Conservation (phyloP, 2,797 vertebrate species). For the Choloepus didactylus region DNA sequence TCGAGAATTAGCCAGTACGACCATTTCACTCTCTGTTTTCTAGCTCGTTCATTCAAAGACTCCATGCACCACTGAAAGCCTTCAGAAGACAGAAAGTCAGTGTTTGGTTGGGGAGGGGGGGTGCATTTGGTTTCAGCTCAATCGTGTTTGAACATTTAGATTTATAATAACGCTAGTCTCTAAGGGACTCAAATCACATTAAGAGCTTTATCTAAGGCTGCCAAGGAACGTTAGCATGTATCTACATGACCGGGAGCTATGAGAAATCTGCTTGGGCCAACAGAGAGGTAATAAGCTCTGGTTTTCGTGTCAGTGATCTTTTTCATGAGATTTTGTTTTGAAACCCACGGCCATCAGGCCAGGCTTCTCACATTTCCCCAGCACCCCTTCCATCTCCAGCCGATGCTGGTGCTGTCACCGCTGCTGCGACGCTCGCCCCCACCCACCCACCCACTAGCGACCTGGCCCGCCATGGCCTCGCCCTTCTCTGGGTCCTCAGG, state of each 20-base stretch:
- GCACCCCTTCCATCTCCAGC: neutral
- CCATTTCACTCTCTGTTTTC: constrained; percentile 34
- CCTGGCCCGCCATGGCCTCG: neutral
- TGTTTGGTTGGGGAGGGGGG: constrained; percentile 35
- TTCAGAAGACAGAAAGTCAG: constrained; percentile 61
- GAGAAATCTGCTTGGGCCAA: constrained; percentile 67
- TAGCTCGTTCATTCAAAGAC: neutral
- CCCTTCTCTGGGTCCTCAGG: neutral
- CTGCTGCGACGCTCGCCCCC: neutral
- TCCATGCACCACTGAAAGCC: neutral
- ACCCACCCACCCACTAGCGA: neutral
- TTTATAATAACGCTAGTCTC: constrained; percentile 82
- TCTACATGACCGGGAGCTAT: constrained; percentile 67
- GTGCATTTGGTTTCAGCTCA: constrained; percentile 77
- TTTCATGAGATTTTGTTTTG: constrained; percentile 59
- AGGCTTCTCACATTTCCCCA: neutral
- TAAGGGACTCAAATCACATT: constrained; percentile 79
- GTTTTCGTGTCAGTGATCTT: constrained; percentile 72
- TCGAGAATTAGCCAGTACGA: neutral
- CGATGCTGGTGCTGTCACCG: neutral
- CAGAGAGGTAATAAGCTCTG: constrained; percentile 76
- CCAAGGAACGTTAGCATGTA: constrained; percentile 80
- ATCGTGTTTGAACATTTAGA: constrained; percentile 80
- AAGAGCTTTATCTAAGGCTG: constrained; percentile 77
- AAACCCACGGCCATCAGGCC: neutral